Evolutionary conservation across 2,797 vertebrate species (phyloP).

Genomic region (Bufotes viridis): DNA sequence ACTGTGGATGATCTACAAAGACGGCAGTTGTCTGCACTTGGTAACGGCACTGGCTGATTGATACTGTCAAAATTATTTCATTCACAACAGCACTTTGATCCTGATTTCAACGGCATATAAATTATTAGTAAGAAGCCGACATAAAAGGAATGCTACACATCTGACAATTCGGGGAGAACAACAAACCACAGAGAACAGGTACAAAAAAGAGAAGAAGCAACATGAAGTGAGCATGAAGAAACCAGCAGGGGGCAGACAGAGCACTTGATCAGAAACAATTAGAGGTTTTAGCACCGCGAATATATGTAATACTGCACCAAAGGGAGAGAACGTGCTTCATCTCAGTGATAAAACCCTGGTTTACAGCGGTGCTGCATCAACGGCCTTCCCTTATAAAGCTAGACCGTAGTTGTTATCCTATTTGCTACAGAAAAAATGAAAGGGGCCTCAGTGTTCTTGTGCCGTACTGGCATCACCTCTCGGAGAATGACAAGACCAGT

Average conservation of each 20-base stretch:
- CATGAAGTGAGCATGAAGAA: neutral
- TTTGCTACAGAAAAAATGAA: neutral
- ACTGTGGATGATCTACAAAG: neutral
- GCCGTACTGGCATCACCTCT: too few species aligned
- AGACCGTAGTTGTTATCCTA: neutral
- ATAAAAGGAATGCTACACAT: neutral
- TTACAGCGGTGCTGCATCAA: neutral
- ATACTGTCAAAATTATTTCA: neutral
- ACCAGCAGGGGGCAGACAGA: neutral
- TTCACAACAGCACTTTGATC: slow-evolving; percentile 19
- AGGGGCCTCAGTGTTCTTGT: too few species aligned
- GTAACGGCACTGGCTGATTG: neutral
- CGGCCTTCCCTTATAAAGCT: neutral
- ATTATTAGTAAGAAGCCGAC: neutral
- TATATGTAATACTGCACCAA: neutral
- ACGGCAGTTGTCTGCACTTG: neutral
- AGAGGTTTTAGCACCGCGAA: neutral
- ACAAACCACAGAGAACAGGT: slow-evolving; percentile 6
- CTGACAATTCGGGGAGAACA: neutral
- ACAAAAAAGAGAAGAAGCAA: neutral
- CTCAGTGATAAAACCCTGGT: neutral
- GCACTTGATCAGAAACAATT: neutral
- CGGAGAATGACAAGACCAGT: too few species aligned
- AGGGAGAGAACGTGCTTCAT: neutral
- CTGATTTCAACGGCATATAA: neutral